Percentiles rank a stretch among this genome's conserved stretches.
Evolutionary conservation across 2,113 vertebrate species (phyloP).

Genomic region (Corythornis cristatus): DNA sequence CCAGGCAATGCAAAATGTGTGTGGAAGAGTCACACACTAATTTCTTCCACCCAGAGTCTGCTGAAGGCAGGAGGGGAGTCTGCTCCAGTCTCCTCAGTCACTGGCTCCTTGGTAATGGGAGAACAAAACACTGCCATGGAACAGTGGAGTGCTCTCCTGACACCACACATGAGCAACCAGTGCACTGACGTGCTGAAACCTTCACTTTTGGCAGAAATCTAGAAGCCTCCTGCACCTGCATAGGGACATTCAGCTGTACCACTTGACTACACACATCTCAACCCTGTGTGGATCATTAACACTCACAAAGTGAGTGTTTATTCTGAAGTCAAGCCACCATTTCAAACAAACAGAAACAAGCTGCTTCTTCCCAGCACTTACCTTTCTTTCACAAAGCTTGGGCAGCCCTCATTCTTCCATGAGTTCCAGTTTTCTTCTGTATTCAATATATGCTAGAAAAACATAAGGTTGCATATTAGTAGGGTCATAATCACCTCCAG

Average conservation of each 20-base stretch:
- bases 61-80: neutral
- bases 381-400: constrained; percentile 98
- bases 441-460: constrained; percentile 91
- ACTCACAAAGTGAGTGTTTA: neutral
- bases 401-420: constrained; percentile 98
- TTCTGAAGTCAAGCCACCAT: neutral
- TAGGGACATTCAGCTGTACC: neutral
- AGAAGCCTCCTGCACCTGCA: neutral
- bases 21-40: neutral
- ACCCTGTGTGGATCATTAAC: neutral
- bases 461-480: neutral
- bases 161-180: neutral
- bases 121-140: neutral
- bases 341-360: neutral
- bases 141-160: neutral
- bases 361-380: constrained; percentile 46
- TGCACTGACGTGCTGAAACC: neutral
- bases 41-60: neutral
- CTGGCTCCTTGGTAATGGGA: neutral
- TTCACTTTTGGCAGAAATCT: neutral
- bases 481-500: neutral
- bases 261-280: neutral
- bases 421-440: constrained; percentile 98
- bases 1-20: neutral
- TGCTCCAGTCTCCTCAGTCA: neutral